Percentiles rank a stretch among this genome's conserved stretches.
Conservation (phyloP, 2,113 vertebrate genomes). For the Parus major region DNA sequence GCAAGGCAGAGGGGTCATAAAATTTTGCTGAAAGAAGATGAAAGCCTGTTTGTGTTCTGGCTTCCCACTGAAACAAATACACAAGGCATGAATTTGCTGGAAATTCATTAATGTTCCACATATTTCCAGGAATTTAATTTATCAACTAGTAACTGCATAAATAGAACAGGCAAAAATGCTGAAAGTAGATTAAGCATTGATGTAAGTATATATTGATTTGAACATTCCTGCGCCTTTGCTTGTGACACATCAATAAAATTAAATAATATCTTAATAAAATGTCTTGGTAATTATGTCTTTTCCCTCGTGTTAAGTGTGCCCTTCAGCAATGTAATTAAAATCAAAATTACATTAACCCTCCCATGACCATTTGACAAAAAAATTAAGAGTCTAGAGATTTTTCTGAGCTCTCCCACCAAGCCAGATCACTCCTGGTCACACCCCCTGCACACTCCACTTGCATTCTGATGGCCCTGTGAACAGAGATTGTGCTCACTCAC, state of each 20-base stretch:
- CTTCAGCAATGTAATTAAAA: slow-evolving; percentile 54
- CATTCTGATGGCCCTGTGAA: background rate
- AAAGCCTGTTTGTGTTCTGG: background rate
- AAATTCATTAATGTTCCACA: slow-evolving; percentile 58
- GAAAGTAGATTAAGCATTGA: slow-evolving; percentile 76
- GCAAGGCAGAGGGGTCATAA: background rate
- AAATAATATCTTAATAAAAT: slow-evolving; percentile 79
- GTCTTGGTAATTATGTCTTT: slow-evolving; percentile 47
- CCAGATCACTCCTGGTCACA: background rate
- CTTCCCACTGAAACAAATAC: slow-evolving; percentile 24
- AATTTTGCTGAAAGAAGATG: background rate
- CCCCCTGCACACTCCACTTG: background rate
- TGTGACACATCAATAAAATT: slow-evolving; percentile 70
- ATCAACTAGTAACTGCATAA: slow-evolving; percentile 73
- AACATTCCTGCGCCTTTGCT: slow-evolving; percentile 53
- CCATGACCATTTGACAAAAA: slow-evolving; percentile 35
- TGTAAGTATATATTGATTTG: slow-evolving; percentile 62
- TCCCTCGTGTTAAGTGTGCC: slow-evolving; percentile 9
- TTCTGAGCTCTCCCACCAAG: background rate
- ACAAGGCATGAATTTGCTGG: slow-evolving; percentile 28
- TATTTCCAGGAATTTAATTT: slow-evolving; percentile 64
- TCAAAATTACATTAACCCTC: slow-evolving; percentile 60
- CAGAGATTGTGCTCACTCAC: background rate
- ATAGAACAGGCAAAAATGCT: slow-evolving; percentile 64
- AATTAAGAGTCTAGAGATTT: background rate